Evolutionary conservation across 2,113 vertebrate species (phyloP).

Genomic region (Alouatta palliata): DNA sequence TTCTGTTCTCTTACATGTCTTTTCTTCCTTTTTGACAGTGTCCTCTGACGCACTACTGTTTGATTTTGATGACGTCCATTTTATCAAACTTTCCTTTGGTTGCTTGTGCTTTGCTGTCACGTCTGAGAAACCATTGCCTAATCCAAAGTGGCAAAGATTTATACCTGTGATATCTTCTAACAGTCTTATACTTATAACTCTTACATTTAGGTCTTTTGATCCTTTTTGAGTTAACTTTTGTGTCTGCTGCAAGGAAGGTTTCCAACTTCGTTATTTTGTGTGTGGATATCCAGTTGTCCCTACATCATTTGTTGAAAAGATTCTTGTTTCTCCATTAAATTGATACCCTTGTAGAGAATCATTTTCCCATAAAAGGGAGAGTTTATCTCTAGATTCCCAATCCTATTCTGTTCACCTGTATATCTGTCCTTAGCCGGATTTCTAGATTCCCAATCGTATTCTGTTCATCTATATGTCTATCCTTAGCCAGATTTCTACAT

Average conservation of each 20-base stretch:
- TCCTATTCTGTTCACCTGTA: no score
- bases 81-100: background rate
- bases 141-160: background rate
- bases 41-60: background rate
- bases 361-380: background rate
- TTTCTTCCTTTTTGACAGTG: background rate
- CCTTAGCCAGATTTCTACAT: no score
- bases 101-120: background rate
- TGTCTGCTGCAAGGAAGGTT: background rate
- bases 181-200: background rate
- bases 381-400: background rate
- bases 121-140: background rate
- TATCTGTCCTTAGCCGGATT: background rate
- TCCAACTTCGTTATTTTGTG: background rate
- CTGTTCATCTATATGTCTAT: no score
- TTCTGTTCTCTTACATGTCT: background rate
- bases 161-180: background rate
- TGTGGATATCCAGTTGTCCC: background rate
- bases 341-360: background rate
- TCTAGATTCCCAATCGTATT: no score
- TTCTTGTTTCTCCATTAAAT: background rate
- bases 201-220: background rate
- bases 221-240: background rate
- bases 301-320: background rate
- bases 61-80: background rate